Base-by-base conservation (phyloP, 2,888 invertebrate species). In the Mamestra brassicae region DNA sequence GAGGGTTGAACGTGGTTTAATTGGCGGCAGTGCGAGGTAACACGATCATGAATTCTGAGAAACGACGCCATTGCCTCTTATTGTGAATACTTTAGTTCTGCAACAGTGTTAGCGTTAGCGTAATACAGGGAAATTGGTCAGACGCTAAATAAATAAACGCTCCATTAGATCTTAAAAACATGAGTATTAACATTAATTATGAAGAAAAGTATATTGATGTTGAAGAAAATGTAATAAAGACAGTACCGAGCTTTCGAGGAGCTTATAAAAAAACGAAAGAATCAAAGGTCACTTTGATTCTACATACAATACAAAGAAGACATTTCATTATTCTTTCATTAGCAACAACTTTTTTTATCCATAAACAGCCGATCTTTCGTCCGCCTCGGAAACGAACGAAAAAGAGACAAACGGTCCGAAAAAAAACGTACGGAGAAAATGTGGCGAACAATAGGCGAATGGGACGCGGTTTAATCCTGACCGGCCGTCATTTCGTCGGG, bases 381-480 rank as follows among this genome's bases (percentile, higher is more conserved):
- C 78, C 75, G 81, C 76, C 78, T 86, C 80, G 85, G 86, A 90
- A 90, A 89, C 81, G 79, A 83, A 89, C 86, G 87, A 81, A 89
- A 87, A 80, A 72, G 66, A 77, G 66, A 83, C 76, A 91, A 90
- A 90, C 85, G 87, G 85, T 80, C 86, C 47, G 81, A 80, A 87
- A 88, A 90, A 91, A 90, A 89, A 84, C 89, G 86, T 83, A 89
- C 87, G 88, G 90, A 91, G 89, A 92, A 93, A 94, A 93, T 94
- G 93, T 91, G 92, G 91, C 91, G 91, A 94, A 96, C 95, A 96
- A 96, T 95, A 95, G 94, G 92, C 93, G 95, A 94, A 92, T 92
- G 91, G 93, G 93, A 93, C 94, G 90, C 92, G 90, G 83, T 94
- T 95, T 96, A 96, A 96, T 96, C 95, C 95, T 92, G 95, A 92